Evolutionary conservation across 2,113 vertebrate species (phyloP).

Genomic region (Indicator indicator): DNA sequence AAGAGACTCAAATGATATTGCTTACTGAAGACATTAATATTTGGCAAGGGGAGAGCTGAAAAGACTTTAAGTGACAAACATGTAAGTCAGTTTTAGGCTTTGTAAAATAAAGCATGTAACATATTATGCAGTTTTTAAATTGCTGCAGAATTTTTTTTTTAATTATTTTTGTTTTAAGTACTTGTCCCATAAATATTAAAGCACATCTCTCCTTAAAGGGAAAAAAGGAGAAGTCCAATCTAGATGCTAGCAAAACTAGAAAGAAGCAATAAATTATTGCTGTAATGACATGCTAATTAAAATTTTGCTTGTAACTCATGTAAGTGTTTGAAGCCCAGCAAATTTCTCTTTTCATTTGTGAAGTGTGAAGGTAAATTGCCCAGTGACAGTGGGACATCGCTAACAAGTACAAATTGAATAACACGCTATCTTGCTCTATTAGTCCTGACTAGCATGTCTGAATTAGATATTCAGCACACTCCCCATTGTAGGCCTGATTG

Average conservation of each 20-base stretch:
- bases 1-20: too few relatives aligned
- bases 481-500: constrained; percentile 88
- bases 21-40: too few relatives aligned
- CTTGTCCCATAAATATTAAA: constrained; percentile 64
- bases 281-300: constrained; percentile 97
- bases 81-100: neutral
- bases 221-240: constrained; percentile 73
- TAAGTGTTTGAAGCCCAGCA: constrained; percentile 90
- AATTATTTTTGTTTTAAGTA: constrained; percentile 12
- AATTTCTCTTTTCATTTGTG: constrained; percentile 94
- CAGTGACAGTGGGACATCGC: constrained; percentile 83
- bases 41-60: neutral
- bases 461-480: constrained; percentile 84
- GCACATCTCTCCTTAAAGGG: neutral
- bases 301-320: constrained; percentile 99
- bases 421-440: constrained; percentile 82
- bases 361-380: constrained; percentile 93
- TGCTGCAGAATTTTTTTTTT: neutral
- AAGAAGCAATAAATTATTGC: constrained; percentile 92
- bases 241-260: constrained; percentile 82
- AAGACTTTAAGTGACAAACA: neutral
- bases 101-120: neutral
- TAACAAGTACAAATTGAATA: constrained; percentile 93
- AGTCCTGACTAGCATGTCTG: constrained; percentile 79
- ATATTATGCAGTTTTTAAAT: neutral